These are phyloP conservation scores for Aplidium turbinatum DNA, from an alignment of 23 tunicate genomes.

Conservation along the genomic window DNA sequence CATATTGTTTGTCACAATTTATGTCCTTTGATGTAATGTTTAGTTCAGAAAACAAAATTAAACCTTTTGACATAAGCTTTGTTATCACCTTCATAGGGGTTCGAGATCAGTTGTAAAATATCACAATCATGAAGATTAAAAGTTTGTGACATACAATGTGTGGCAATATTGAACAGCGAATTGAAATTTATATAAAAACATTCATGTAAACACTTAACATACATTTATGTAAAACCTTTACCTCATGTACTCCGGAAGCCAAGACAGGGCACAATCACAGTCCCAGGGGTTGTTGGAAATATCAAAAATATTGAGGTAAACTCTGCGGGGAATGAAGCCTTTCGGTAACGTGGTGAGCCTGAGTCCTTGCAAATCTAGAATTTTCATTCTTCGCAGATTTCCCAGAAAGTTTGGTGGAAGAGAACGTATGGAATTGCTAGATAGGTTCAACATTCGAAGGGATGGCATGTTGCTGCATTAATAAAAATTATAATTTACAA, in stretches of 20 bases:
- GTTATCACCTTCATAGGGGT: too few species aligned
- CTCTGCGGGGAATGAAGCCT: slow-evolving; percentile 65
- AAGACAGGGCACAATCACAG: slow-evolving; percentile 61
- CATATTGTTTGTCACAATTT: too few species aligned
- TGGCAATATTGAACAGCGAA: too few species aligned
- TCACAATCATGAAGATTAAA: not conserved
- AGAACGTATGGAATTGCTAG: slow-evolving; percentile 46
- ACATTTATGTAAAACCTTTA: too few species aligned
- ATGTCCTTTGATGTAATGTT: too few species aligned
- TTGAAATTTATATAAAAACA: too few species aligned
- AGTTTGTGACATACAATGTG: too few species aligned
- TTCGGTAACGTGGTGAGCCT: slow-evolving; percentile 38
- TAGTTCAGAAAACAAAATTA: too few species aligned
- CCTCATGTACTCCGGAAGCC: slow-evolving; percentile 77
- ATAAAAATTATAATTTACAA: too few species aligned
- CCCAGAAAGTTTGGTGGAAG: slow-evolving; percentile 45
- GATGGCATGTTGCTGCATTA: slow-evolving; percentile 69
- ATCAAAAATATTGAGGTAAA: slow-evolving; percentile 56
- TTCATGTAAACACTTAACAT: too few species aligned
- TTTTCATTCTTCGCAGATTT: slow-evolving; percentile 39
- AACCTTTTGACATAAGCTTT: too few species aligned
- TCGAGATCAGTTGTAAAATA: not conserved
- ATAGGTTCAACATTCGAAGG: slow-evolving; percentile 58
- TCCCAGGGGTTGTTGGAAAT: slow-evolving; percentile 64
- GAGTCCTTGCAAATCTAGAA: slow-evolving; percentile 46